phyloP scores from a whole-genome alignment of 2,888 invertebrate species.

The Andrena marginata region DNA sequence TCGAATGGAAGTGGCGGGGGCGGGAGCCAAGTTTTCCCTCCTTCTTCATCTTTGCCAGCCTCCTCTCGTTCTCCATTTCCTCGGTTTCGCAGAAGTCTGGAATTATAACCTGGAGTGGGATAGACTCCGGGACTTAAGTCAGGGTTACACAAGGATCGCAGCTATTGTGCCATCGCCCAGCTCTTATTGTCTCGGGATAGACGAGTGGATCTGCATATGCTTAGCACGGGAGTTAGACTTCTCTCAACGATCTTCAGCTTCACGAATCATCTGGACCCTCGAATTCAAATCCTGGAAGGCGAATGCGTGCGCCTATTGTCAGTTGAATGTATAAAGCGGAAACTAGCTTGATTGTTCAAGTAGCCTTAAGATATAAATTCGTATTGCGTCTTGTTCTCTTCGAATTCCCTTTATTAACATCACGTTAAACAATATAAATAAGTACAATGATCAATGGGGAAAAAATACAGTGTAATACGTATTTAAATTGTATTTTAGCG shows the following conservation, averaged over 20 bases:
- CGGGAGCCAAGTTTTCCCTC: conserved; percentile 50
- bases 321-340: conserved; percentile 56
- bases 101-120: conserved; percentile 84
- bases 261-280: conserved; percentile 73
- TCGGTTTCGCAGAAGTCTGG: conserved; percentile 82
- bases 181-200: conserved; percentile 84
- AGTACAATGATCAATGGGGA: neutral
- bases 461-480: too few relatives aligned
- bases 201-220: conserved; percentile 85
- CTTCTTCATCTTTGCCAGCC: conserved; percentile 36
- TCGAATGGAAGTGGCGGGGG: conserved; percentile 48
- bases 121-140: conserved; percentile 84
- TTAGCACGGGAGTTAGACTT: conserved; percentile 83
- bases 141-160: conserved; percentile 85
- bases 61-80: conserved; percentile 73
- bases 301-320: conserved; percentile 68
- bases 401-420: neutral
- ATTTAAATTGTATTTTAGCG: too few relatives aligned
- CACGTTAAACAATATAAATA: neutral
- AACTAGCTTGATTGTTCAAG: conserved; percentile 58
- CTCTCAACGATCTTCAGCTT: conserved; percentile 74
- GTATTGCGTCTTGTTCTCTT: conserved; percentile 1
- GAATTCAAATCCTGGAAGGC: conserved; percentile 67
- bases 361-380: conserved; percentile 14
- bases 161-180: conserved; percentile 83